Base-by-base conservation (phyloP, 2,888 invertebrate species). In the Coecobrya sp. region DNA sequence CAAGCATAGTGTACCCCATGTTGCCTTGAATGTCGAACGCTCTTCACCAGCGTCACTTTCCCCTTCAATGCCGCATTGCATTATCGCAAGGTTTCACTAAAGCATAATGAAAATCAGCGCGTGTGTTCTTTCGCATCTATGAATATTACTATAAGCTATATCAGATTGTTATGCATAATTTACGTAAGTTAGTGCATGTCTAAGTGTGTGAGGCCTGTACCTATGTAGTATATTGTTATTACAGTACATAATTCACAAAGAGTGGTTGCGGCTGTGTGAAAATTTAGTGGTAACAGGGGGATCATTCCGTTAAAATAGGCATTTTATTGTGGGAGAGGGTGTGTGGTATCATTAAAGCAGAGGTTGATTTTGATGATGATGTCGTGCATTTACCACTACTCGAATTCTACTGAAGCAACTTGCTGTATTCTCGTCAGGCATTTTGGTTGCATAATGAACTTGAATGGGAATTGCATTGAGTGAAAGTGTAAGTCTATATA, bases 231-330 rank as follows among this genome's bases (percentile, higher is more conserved):
- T 49, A 76, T 49, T 25, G 42, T 42, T 49, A 49, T 81, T 55
- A 2, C 1, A 42, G 30, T 70, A 10, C 86, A 86, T 86, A 86
- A 70, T 86, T 86, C 86, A 86, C 52, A 52, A 86, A 42, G 84
- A 62, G 42, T 22, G 25, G 62, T 27, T 86, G 68, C 19, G 25
- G 59, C 45, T 86, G 68, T 11, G 55, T 73, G 30, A 55, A 73
- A 86, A 86, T 86, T 49, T 30, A 86, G 49, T 68, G 86, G 73
- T 86, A 86, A 36, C 86, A 55, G 13, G 86, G 86, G 86, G 68
- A 30, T 86, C 73, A 73, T 86, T 73, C 42, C n/a, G 76, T 49
- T 30, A 62, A 25, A 59, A 42, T 59, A 59, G 55, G 59, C 45
- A 86, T 73, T 70, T 87, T 52, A 76, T 82, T 55, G 76, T 70